Evolutionary conservation across 2,888 invertebrate species (phyloP), one percentile per base, ranked within the genome.

Genomic region (Chrysomela aeneicollis): DNA sequence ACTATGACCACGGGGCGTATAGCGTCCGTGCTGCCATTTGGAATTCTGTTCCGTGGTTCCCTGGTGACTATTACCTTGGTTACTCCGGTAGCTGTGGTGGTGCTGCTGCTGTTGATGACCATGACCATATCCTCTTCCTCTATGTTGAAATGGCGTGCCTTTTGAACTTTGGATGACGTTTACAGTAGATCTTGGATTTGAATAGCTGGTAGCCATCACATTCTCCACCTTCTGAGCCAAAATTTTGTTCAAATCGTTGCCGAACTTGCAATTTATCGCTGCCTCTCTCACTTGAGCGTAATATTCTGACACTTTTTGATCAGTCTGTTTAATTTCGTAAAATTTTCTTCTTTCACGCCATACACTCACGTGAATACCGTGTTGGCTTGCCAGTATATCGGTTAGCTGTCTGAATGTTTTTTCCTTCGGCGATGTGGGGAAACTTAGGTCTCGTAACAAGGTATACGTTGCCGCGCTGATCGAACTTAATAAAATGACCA

Each of bases 311-410:
- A 26, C 26, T 37, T 10, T 19, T 5, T 32, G 37, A 19, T 1
- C 12, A 22, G 2, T 18, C 6, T 51, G 64, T 12, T 42, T 35
- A 2, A 42, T 1, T 21, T 60, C 49, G 21, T 53, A 64, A 47
- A 64, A 64, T 54, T 59, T 52, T 15, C 47, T 42, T 0, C 54
- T n/a, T 26, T 64, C 59, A 1, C 59, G 49, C 59, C 47, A 64
- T 1, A 64, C 35, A 19, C 47, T 53, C 10, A 30, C 21, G n/a
- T 60, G 53, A 2, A 21, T 5, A 18, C 35, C 15, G 35, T 53
- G 59, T 30, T 53, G 54, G 12, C 10, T 19, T 18, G 8, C 22
- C 21, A 64, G 12, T 2, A 59, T n/a, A n/a, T 35, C 49, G 30
- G 53, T 37, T 1, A 59, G 32, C 10, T 60, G 32, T 32, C n/a